These are phyloP conservation scores for Oxycera nigricornis DNA, from an alignment of 2,888 invertebrate species.

Conservation along the genomic window DNA sequence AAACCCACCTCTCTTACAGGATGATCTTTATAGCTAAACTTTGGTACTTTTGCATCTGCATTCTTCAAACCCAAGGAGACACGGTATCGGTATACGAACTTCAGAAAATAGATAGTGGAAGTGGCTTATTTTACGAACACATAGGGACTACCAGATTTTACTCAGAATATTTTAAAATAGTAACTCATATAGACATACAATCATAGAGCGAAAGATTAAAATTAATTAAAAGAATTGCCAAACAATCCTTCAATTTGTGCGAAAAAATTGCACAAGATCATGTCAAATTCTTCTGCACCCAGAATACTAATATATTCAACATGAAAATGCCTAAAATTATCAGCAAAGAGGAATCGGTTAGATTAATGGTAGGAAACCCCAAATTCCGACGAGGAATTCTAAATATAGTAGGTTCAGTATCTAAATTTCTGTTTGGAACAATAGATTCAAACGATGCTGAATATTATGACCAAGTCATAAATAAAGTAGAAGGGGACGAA, in stretches of 20 bases:
- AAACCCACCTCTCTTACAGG: not conserved
- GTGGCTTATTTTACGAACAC: constrained; percentile 16
- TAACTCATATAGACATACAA: constrained; percentile 11
- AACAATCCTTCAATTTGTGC: constrained; percentile 28
- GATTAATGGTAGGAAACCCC: constrained; percentile 18
- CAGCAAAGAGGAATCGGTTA: constrained; percentile 6
- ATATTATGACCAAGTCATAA: constrained; percentile 46
- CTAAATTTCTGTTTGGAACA: constrained; percentile 39
- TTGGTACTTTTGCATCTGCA: not conserved
- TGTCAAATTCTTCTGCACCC: constrained; percentile 25
- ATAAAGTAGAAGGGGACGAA: constrained; percentile 32
- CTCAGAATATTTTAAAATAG: not conserved
- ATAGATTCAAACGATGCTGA: constrained; percentile 43
- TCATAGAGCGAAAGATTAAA: not conserved
- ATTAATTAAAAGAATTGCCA: constrained; percentile 1
- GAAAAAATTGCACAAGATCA: constrained; percentile 5
- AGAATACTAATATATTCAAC: constrained; percentile 20
- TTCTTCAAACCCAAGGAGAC: not conserved
- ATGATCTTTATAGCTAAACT: not conserved
- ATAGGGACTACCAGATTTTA: not conserved
- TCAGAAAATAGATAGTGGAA: constrained; percentile 1
- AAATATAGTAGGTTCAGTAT: constrained; percentile 21
- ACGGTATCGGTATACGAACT: not conserved
- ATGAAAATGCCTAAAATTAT: constrained; percentile 24
- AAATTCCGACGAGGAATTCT: constrained; percentile 28